A percentile compares a stretch with the other conserved stretches of the same genome.
Evolutionary conservation across 2,888 invertebrate genomes (phyloP).

Genomic region (Callyntrura sp.): DNA sequence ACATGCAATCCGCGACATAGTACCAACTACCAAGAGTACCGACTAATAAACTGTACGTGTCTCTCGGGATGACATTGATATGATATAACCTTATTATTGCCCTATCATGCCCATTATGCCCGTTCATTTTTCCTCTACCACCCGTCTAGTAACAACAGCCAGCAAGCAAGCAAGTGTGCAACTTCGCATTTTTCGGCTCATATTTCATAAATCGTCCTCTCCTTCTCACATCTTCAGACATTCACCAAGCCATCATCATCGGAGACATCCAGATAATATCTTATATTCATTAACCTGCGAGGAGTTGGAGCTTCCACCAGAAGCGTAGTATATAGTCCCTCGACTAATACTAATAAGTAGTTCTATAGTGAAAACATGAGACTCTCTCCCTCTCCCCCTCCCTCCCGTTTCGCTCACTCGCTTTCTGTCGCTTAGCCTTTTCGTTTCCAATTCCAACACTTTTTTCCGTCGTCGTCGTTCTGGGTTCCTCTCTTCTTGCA

Average conservation of each 20-base stretch:
- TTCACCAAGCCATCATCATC: constrained; percentile 18
- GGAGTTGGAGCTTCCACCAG: neutral
- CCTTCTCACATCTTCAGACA: no score
- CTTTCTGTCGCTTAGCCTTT: no score
- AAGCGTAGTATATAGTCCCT: no score
- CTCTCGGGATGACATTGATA: neutral
- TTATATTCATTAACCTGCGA: neutral
- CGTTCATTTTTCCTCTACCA: no score
- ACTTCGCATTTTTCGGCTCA: constrained; percentile 44
- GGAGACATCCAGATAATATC: neutral
- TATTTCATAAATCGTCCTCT: constrained; percentile 58
- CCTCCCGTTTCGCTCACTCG: neutral
- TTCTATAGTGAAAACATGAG: constrained; percentile 38
- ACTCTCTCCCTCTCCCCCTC: no score
- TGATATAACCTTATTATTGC: neutral
- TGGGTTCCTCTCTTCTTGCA: no score
- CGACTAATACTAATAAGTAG: no score
- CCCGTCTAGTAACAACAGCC: no score
- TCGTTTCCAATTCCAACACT: no score
- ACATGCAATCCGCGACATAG: neutral
- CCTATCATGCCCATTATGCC: neutral
- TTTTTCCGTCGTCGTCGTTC: no score
- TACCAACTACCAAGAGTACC: neutral
- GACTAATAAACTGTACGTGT: neutral
- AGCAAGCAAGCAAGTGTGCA: no score